Evolutionary conservation across 2,113 vertebrate genomes (phyloP).

Genomic region (Phylloscopus trochiloides): DNA sequence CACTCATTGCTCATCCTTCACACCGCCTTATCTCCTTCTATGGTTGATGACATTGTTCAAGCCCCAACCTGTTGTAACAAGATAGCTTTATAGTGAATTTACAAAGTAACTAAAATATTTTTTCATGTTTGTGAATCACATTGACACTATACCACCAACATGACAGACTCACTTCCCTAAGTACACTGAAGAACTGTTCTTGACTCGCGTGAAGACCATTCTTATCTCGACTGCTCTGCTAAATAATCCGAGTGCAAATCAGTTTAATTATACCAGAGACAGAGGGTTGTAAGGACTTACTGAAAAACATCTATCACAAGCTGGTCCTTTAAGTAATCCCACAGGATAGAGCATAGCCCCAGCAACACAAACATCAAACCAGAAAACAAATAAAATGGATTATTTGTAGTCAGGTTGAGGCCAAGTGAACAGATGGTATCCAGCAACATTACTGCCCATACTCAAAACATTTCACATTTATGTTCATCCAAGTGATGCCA

Average conservation of each 20-base stretch:
- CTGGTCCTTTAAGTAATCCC: background rate
- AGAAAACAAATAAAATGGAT: conserved; percentile 25
- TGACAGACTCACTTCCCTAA: background rate
- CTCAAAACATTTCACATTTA: background rate
- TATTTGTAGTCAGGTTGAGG: background rate
- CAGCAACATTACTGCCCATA: background rate
- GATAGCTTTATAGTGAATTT: background rate
- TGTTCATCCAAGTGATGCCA: background rate
- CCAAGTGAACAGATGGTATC: conserved; percentile 26
- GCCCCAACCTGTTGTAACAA: background rate
- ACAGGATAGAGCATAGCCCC: background rate
- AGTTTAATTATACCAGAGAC: background rate
- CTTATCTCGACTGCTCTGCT: background rate
- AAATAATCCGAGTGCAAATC: background rate
- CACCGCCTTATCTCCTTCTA: background rate
- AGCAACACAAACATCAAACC: conserved; percentile 2
- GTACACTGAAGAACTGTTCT: background rate
- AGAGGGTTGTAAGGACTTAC: background rate
- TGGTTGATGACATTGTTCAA: background rate
- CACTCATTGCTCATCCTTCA: background rate
- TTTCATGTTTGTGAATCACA: background rate
- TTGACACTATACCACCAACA: rapidly evolving
- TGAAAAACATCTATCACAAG: background rate
- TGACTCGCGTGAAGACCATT: background rate
- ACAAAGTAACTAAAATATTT: background rate